These are phyloP conservation scores for Ptiloglossa arizonensis DNA, from an alignment of 1,140 invertebrate species.

Conservation along the genomic window DNA sequence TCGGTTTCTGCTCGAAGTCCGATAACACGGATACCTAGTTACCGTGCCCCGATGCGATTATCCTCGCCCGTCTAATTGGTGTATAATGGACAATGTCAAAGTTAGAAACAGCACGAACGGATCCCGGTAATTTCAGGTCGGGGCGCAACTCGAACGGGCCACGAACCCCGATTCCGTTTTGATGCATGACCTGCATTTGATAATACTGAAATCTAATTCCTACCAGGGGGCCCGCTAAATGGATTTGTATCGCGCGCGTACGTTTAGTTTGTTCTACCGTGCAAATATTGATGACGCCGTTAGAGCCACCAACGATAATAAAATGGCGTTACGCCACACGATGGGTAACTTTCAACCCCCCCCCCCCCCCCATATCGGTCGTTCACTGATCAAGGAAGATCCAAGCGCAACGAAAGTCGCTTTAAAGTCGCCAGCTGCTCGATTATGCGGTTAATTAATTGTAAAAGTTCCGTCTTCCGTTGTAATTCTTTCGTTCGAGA, in stretches of 20 bases:
- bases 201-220: constrained; percentile 46
- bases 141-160: background rate
- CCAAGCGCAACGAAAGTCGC: background rate
- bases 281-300: constrained; percentile 33
- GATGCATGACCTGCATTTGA: constrained; percentile 32
- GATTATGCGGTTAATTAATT: background rate
- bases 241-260: constrained; percentile 21
- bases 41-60: constrained; percentile 24
- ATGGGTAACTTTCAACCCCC: background rate
- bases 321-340: background rate
- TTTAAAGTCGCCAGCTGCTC: background rate
- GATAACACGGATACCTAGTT: constrained; percentile 14
- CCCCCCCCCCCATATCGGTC: constrained; percentile 4
- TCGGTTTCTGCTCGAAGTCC: background rate
- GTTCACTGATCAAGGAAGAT: background rate
- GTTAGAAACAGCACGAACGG: constrained; percentile 27
- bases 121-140: constrained; percentile 18
- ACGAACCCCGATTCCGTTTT: background rate
- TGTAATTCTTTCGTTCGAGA: no score
- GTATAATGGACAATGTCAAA: constrained; percentile 32
- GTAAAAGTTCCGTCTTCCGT: no score
- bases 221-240: background rate
- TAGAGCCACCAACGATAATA: background rate
- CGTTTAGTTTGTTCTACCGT: constrained; percentile 27
- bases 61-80: constrained; percentile 23